A percentile compares a stretch with the other conserved stretches of the same genome.
These are phyloP conservation scores for Scaptomyza montana DNA, from an alignment of 1,140 invertebrate genomes.

Conservation along the genomic window DNA sequence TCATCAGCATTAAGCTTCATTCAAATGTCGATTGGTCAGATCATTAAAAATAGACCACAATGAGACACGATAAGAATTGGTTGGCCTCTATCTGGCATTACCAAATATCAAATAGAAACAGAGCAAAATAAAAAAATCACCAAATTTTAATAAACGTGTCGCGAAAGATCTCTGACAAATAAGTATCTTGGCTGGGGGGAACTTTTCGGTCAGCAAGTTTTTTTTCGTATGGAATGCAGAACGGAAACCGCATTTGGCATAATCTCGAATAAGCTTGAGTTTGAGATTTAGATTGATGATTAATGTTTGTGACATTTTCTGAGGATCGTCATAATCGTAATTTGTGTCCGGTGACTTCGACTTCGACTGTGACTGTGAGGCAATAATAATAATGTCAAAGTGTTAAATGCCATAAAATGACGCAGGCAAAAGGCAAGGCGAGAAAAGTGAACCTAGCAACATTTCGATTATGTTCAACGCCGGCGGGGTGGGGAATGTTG, in stretches of 20 bases:
- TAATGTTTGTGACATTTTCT: constrained; percentile 11
- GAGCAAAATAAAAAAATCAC: too few relatives aligned
- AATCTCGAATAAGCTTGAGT: constrained; percentile 11
- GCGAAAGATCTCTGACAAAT: not conserved
- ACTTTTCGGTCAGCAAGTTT: not conserved
- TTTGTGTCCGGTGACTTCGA: not conserved
- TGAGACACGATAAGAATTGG: constrained; percentile 5
- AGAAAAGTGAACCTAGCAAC: constrained; percentile 40
- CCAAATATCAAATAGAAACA: not conserved
- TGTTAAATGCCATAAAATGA: constrained; percentile 60
- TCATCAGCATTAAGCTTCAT: constrained; percentile 46
- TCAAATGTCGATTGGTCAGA: constrained; percentile 28
- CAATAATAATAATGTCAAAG: constrained; percentile 71
- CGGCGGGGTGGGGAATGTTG: not conserved
- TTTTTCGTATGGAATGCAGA: constrained; percentile 6
- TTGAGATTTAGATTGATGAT: constrained; percentile 8
- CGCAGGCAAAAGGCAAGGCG: constrained; percentile 7
- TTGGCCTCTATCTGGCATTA: constrained; percentile 13
- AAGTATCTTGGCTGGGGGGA: not conserved
- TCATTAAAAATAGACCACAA: constrained; percentile 68
- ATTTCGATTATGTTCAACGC: not conserved
- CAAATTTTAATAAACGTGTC: constrained; percentile 59
- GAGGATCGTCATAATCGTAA: constrained; percentile 4
- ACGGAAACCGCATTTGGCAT: constrained; percentile 11
- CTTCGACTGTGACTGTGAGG: constrained; percentile 29